Evolutionary conservation across 2,113 vertebrate genomes (phyloP).

Genomic region (Halcyon malimbica): DNA sequence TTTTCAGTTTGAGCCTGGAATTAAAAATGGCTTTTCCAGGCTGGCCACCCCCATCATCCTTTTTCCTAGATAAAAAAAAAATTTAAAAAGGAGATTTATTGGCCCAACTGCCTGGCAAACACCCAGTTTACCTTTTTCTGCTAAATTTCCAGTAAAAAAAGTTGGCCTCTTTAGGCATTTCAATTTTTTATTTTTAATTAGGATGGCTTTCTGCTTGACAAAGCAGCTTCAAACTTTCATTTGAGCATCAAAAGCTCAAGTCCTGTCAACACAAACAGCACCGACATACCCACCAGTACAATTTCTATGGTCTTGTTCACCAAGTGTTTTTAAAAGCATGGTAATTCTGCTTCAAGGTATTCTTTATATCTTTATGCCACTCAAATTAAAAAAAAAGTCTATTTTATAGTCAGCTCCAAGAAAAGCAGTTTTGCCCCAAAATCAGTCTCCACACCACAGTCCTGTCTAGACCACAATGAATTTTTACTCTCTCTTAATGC

Average conservation of each 20-base stretch:
- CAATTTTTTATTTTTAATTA: not conserved
- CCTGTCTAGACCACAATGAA: not conserved
- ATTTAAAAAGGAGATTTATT: not conserved
- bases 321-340: not conserved
- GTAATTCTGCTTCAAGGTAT: not conserved
- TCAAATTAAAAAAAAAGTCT: no score
- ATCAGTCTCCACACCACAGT: fast-evolving
- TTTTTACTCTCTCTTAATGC: not conserved
- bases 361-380: not conserved
- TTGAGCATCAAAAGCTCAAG: not conserved
- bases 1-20: not conserved
- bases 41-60: not conserved
- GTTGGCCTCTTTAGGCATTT: not conserved
- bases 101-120: not conserved
- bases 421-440: not conserved
- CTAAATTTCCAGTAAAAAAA: not conserved
- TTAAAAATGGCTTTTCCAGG: not conserved
- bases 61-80: not conserved
- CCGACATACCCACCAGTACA: fast-evolving
- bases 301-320: not conserved
- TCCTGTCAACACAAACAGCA: fast-evolving
- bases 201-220: not conserved
- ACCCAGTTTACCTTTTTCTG: not conserved
- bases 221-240: not conserved
- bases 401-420: not conserved